Percentiles rank a stretch among this genome's conserved stretches.
Conservation (phyloP, 2,113 vertebrate genomes). For the Oryctolagus cuniculus region DNA sequence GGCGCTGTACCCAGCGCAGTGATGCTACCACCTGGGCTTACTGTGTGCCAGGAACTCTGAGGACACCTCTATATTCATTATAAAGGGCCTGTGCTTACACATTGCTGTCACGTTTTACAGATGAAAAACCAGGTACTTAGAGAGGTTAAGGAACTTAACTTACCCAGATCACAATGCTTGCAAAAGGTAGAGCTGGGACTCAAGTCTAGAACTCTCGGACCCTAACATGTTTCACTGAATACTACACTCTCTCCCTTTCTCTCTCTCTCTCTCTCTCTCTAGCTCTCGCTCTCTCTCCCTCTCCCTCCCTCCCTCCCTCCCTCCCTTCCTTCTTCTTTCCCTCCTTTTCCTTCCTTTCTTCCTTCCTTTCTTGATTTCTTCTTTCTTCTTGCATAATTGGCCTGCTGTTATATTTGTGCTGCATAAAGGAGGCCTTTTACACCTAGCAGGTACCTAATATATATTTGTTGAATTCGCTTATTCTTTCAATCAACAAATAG, state of each 20-base stretch:
- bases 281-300: too few species aligned
- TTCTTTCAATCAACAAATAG: constrained; percentile 19
- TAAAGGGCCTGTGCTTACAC: background rate
- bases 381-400: too few species aligned
- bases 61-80: background rate
- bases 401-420: too few species aligned
- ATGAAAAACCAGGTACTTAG: background rate
- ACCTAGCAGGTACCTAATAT: background rate
- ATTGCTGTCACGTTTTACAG: constrained; percentile 7
- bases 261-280: too few species aligned
- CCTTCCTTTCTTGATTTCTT: too few species aligned
- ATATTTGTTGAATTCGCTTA: background rate
- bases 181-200: background rate
- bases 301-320: too few species aligned
- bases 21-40: background rate
- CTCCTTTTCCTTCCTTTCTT: too few species aligned
- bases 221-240: background rate
- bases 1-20: background rate
- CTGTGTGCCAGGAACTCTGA: background rate
- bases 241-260: background rate
- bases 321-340: too few species aligned
- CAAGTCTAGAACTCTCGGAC: background rate
- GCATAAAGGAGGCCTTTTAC: too few species aligned
- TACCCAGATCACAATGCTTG: background rate
- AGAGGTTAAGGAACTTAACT: background rate